Conservation (phyloP, 2,888 invertebrate genomes). For the Acanthosepion lycidas region DNA sequence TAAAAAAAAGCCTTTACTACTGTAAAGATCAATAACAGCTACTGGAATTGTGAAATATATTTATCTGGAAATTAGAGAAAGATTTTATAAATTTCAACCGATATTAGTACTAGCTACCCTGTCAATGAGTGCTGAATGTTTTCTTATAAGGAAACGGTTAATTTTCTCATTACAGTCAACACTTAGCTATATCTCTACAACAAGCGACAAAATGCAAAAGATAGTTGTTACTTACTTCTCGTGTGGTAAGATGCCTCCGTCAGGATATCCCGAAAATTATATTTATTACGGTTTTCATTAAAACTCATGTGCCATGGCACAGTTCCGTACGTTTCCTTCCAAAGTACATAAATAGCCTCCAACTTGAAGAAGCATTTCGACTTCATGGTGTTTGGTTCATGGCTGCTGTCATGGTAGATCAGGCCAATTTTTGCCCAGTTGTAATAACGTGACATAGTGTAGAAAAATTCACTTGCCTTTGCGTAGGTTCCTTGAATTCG, state of each 20-base stretch:
- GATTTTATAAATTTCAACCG: too few species aligned
- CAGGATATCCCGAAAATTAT: slow-evolving; percentile 80
- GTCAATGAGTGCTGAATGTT: too few species aligned
- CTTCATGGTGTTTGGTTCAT: slow-evolving; percentile 53
- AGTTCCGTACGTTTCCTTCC: slow-evolving; percentile 70
- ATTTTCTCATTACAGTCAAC: too few species aligned
- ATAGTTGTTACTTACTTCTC: slow-evolving; percentile 80
- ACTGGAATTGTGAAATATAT: too few species aligned
- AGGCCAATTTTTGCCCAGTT: slow-evolving; percentile 67
- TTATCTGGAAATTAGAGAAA: too few species aligned
- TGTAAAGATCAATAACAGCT: too few species aligned
- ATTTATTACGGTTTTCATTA: slow-evolving; percentile 78
- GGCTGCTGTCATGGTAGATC: slow-evolving; percentile 62
- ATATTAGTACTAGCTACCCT: too few species aligned
- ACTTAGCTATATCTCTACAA: too few species aligned
- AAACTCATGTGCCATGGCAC: slow-evolving; percentile 74
- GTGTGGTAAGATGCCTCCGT: slow-evolving; percentile 80
- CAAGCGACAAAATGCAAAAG: too few species aligned
- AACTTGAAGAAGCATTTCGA: slow-evolving; percentile 83
- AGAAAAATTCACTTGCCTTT: slow-evolving; percentile 65
- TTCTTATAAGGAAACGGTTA: too few species aligned
- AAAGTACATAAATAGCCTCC: slow-evolving; percentile 80
- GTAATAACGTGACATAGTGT: slow-evolving; percentile 59
- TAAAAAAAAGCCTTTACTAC: too few species aligned
- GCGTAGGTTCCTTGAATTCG: slow-evolving; percentile 67